Conservation (phyloP, 2,888 invertebrate genomes). For the Athalia rosae region DNA sequence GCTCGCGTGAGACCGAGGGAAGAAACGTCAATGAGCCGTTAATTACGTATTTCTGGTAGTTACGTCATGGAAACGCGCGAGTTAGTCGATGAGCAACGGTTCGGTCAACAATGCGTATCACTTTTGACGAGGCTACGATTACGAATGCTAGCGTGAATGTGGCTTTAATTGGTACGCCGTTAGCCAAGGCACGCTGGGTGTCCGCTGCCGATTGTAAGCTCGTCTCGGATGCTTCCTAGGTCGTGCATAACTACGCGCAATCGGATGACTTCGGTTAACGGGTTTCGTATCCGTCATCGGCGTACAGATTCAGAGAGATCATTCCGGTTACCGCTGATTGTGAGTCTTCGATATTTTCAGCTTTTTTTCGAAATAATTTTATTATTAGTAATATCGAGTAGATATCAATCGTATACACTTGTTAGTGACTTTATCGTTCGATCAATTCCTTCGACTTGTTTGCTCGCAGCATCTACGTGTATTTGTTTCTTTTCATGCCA, state of each 20-base stretch:
- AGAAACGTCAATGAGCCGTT: constrained; percentile 45
- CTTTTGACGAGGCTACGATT: constrained; percentile 46
- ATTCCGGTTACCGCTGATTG: constrained; percentile 20
- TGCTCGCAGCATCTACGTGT: constrained; percentile 4
- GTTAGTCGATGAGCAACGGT: constrained; percentile 29
- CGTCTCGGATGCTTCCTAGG: background rate
- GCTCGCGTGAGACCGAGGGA: background rate
- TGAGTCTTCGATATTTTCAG: background rate
- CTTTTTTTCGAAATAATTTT: background rate
- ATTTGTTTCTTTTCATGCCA: constrained; percentile 29
- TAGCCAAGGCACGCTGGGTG: constrained; percentile 22
- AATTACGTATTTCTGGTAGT: constrained; percentile 43
- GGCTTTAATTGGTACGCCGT: constrained; percentile 44
- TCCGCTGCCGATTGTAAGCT: background rate
- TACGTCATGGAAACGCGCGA: constrained; percentile 25
- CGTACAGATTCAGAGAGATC: background rate
- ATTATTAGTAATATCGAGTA: constrained; percentile 8
- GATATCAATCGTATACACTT: constrained; percentile 4
- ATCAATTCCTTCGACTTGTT: constrained; percentile 21
- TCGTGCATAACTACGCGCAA: constrained; percentile 2
- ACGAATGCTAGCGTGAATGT: constrained; percentile 46
- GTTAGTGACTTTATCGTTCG: constrained; percentile 6
- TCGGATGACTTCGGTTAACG: constrained; percentile 18
- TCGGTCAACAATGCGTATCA: constrained; percentile 46
- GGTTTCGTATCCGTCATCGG: background rate